These are phyloP conservation scores for Otolemur crassicaudatus DNA, from an alignment of 2,797 vertebrate genomes.

Conservation along the genomic window DNA sequence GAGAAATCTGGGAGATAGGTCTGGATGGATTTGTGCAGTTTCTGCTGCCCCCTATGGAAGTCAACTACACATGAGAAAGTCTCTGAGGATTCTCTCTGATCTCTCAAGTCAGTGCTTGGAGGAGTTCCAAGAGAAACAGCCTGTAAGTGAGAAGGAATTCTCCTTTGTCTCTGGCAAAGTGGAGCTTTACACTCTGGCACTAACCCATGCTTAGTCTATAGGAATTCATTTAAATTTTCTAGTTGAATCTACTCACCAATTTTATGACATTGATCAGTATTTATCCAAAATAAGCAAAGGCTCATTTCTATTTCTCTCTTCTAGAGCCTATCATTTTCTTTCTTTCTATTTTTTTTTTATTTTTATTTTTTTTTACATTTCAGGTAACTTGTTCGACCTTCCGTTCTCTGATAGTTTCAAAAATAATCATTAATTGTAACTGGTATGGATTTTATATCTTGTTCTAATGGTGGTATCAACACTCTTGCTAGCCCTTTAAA, in stretches of 20 bases:
- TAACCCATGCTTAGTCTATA: neutral
- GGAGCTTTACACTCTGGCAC: neutral
- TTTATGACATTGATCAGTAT: neutral
- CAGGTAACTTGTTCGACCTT: neutral
- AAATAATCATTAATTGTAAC: neutral
- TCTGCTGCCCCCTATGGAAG: neutral
- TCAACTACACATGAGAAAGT: neutral
- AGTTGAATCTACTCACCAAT: neutral
- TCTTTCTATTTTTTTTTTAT: too few relatives aligned
- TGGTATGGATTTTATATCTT: neutral
- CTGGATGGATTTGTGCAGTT: neutral
- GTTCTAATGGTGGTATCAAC: neutral
- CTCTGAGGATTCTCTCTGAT: neutral
- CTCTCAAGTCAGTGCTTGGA: neutral
- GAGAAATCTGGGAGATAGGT: neutral
- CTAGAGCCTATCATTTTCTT: too few relatives aligned
- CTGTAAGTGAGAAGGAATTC: neutral
- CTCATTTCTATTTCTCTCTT: neutral
- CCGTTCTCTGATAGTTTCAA: neutral
- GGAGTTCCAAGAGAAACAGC: neutral
- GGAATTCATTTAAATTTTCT: neutral
- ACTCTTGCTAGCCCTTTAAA: neutral
- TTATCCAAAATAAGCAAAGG: neutral
- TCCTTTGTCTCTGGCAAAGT: neutral
- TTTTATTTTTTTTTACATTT: neutral